Evolutionary conservation across 2,888 invertebrate species (phyloP).

Genomic region (Lobophora halterata): DNA sequence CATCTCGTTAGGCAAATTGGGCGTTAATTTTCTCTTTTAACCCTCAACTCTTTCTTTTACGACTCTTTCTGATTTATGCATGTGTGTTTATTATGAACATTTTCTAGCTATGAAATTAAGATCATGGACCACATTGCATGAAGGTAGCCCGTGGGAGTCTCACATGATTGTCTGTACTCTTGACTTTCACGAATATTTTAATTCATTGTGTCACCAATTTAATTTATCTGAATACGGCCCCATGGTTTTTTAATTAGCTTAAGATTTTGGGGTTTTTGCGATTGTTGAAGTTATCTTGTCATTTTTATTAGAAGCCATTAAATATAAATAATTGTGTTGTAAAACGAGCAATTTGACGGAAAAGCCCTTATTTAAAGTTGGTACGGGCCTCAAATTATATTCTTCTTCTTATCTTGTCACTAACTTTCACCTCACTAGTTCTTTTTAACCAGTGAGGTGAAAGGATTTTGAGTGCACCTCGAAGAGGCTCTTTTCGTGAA

Average conservation of each 20-base stretch:
- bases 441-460: too few relatives aligned
- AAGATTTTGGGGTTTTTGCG: conserved; percentile 40
- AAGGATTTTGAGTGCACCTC: too few relatives aligned
- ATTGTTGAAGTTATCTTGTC: conserved; percentile 17
- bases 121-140: conserved; percentile 62
- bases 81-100: conserved; percentile 5
- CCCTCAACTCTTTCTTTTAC: neutral
- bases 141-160: conserved; percentile 70
- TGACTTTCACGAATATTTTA: conserved; percentile 74
- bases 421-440: too few relatives aligned
- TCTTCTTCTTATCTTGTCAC: too few relatives aligned
- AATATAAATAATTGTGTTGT: too few relatives aligned
- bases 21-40: neutral
- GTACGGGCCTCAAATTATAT: too few relatives aligned
- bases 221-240: conserved; percentile 67
- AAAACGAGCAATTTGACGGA: too few relatives aligned
- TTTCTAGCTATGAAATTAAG: conserved; percentile 31
- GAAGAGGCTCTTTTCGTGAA: too few relatives aligned
- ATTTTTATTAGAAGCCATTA: too few relatives aligned
- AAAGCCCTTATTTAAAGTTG: too few relatives aligned
- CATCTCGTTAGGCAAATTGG: too few relatives aligned
- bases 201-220: conserved; percentile 71
- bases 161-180: conserved; percentile 56
- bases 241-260: too few relatives aligned
- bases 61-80: neutral